phyloP scores from a whole-genome alignment of 2,888 invertebrate genomes.

The Acleris emargana region DNA sequence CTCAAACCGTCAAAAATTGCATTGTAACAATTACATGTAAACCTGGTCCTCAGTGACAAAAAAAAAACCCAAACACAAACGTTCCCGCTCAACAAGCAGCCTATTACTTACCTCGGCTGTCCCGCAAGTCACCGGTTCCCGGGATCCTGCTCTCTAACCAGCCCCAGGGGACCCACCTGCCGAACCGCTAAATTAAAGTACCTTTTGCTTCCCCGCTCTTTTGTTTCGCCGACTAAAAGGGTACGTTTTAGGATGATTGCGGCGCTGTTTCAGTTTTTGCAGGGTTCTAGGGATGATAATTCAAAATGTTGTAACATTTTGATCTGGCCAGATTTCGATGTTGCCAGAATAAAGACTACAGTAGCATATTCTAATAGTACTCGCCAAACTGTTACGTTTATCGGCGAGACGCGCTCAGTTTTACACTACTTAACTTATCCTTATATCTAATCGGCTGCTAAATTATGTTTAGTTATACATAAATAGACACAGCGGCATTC shows the following conservation, averaged over 20 bases:
- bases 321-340: too few species aligned
- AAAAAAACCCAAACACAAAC: not conserved
- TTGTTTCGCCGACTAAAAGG: conserved; percentile 51
- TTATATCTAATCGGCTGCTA: too few species aligned
- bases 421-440: too few species aligned
- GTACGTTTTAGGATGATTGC: conserved; percentile 30
- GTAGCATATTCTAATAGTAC: too few species aligned
- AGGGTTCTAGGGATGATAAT: not conserved
- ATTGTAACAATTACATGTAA: too few species aligned
- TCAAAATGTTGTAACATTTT: not conserved
- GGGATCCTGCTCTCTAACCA: conserved; percentile 52
- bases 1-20: too few species aligned
- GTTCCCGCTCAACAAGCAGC: not conserved
- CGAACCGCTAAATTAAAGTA: conserved; percentile 57
- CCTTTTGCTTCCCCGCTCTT: conserved; percentile 70
- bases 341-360: too few species aligned
- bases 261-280: conserved; percentile 16
- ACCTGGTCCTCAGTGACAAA: too few species aligned
- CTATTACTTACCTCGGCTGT: conserved; percentile 16
- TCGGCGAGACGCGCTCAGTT: too few species aligned
- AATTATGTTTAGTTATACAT: too few species aligned
- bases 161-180: conserved; percentile 73
- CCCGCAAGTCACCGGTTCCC: conserved; percentile 63
- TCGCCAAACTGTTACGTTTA: too few species aligned
- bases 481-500: too few species aligned